Conservation (phyloP, 2,113 vertebrate species). For the Scolopax mira region DNA sequence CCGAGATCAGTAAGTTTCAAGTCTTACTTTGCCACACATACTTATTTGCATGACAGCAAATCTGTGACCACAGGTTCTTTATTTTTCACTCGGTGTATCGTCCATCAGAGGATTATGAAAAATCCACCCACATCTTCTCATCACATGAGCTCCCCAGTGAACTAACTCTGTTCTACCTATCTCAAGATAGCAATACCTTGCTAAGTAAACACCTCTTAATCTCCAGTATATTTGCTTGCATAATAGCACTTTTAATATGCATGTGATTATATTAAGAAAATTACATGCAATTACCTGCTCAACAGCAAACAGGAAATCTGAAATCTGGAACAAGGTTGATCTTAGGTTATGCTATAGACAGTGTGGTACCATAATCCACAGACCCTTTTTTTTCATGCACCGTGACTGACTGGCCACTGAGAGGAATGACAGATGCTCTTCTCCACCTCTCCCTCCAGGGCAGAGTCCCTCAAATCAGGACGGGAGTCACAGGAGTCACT, state of each 20-base stretch:
- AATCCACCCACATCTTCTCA: constrained; percentile 11
- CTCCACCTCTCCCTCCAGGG: neutral
- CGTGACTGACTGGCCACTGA: neutral
- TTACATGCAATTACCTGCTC: neutral
- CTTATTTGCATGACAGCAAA: constrained; percentile 19
- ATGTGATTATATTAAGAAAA: neutral
- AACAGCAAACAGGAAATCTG: neutral
- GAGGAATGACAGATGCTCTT: neutral
- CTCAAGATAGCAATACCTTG: neutral
- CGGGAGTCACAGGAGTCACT: neutral
- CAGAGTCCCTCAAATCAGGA: neutral
- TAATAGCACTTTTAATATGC: neutral
- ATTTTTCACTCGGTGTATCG: constrained; percentile 1
- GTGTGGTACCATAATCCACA: neutral
- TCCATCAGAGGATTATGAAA: neutral
- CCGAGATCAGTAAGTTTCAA: constrained; percentile 26
- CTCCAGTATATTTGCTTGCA: neutral
- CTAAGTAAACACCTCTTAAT: neutral
- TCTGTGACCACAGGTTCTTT: constrained; percentile 26
- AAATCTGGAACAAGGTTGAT: neutral
- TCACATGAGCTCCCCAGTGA: neutral
- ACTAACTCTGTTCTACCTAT: neutral
- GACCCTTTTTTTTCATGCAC: neutral
- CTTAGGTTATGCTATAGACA: neutral
- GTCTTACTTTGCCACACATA: neutral